Evolutionary conservation across 2,113 vertebrate genomes (phyloP), one percentile per base, ranked within the genome.

Genomic region (Colaptes auratus): DNA sequence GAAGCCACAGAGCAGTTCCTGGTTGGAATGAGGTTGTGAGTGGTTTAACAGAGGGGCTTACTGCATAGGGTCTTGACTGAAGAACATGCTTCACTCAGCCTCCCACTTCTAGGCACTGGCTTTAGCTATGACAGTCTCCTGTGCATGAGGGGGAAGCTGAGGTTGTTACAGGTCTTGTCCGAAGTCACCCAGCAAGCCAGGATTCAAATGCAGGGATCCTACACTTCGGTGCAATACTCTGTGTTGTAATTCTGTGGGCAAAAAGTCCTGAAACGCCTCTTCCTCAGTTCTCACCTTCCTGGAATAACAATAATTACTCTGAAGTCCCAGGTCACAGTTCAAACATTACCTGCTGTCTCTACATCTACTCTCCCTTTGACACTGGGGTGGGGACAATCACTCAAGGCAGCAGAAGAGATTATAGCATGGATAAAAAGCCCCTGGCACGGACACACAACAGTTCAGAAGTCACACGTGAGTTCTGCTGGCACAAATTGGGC

Each of bases 401-500:
- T 78, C 74, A 56, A 14, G 87, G 20, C 33, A 72, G 84, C 73
- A 92, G 64, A 55, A 78, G 80, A 44, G 66, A 15, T 14, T 84
- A 33, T 3, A 35, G 30, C 74, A 79, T 0, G 3, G 69, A 65
- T 35, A 65, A 39, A 44, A 78, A 82, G 66, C 50, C 58, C 21
- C 39, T 65, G 70, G 33, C 70, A 61, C 10, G 24, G 78, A 52
- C 70, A 35, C 53, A 61, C 0, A 1, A 71, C 64, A 69, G 76
- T 72, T 78, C 81, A 63, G 76, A 92, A 94, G 78, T 50, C 63
- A 89, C 5, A 9, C 53, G 71, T 82, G 75, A 85, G 28, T 73
- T 91, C 82, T 88, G 67, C 46, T 92, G 93, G 67, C 85, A 85
- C 64, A 86, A 70, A 73, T 60, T 91, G 79, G 82, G 72, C 46